Conservation (phyloP, 2,888 invertebrate genomes). For the Neoaliturus tenellus region DNA sequence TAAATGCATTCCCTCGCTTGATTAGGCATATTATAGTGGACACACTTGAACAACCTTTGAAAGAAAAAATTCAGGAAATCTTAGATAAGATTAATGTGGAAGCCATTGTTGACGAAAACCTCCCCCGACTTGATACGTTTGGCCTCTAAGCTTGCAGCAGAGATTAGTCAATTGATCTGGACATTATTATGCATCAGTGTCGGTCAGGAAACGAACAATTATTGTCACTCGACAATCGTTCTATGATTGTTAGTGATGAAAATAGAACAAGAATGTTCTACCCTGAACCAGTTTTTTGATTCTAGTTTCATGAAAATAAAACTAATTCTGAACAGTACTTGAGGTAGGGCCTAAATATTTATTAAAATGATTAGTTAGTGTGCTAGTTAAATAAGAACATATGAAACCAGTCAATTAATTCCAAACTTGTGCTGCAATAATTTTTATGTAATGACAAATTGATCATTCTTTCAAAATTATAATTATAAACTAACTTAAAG, state of each 20-base stretch:
- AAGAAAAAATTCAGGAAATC: slow-evolving; percentile 81
- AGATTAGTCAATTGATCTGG: slow-evolving; percentile 30
- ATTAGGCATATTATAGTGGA: slow-evolving; percentile 92
- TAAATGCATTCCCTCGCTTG: slow-evolving; percentile 90
- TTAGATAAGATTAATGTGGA: slow-evolving; percentile 85
- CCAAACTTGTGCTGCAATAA: no score
- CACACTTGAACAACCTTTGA: slow-evolving; percentile 86
- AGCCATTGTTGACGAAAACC: slow-evolving; percentile 81
- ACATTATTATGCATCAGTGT: not conserved
- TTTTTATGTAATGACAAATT: no score
- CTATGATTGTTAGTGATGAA: not conserved
- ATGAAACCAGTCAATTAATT: no score
- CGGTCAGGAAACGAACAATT: slow-evolving; percentile 38
- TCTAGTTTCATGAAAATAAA: not conserved
- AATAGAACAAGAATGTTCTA: not conserved
- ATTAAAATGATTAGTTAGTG: no score
- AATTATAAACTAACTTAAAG: no score
- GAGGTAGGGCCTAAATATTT: no score
- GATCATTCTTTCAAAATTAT: no score
- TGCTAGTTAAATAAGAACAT: no score
- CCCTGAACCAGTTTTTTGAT: not conserved
- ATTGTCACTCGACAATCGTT: slow-evolving; percentile 11
- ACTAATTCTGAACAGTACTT: no score
- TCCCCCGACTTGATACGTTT: slow-evolving; percentile 80
- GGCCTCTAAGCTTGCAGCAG: slow-evolving; percentile 54